Percentiles rank a stretch among this genome's conserved stretches.
Evolutionary conservation across 2,797 vertebrate species (phyloP).

Genomic region (Myripristis murdjan): DNA sequence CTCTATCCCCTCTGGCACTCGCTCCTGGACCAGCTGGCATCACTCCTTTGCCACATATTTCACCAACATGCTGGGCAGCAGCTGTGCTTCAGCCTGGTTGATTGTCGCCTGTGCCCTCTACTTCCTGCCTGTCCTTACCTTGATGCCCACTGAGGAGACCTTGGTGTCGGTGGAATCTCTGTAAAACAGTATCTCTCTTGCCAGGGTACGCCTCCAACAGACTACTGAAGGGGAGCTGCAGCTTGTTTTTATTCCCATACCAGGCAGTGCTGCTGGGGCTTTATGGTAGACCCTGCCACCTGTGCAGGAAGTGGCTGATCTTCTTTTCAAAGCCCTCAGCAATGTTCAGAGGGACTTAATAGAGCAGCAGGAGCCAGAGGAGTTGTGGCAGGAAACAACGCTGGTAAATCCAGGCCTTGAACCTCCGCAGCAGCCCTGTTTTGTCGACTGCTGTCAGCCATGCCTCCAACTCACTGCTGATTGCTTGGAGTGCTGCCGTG

Average conservation of each 20-base stretch:
- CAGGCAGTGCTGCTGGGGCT: too few relatives aligned
- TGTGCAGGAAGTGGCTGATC: too few relatives aligned
- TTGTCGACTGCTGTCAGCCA: conserved; percentile 9
- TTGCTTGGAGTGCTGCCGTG: conserved; percentile 6
- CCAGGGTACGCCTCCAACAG: neutral
- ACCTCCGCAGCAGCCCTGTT: conserved; percentile 10
- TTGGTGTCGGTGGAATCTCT: conserved; percentile 2
- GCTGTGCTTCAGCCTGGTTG: neutral
- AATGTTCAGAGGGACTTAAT: neutral
- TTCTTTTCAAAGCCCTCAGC: too few relatives aligned
- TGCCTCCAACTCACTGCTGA: neutral
- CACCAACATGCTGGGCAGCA: too few relatives aligned
- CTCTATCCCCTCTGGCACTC: neutral
- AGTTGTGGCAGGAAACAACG: neutral
- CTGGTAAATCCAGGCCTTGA: conserved; percentile 7
- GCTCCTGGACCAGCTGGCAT: neutral
- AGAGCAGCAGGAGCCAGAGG: neutral
- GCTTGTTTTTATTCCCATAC: too few relatives aligned
- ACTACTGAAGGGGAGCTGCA: too few relatives aligned
- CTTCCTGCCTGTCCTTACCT: conserved; percentile 43
- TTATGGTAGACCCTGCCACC: too few relatives aligned
- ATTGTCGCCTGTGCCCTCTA: neutral
- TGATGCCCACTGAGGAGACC: conserved; percentile 7
- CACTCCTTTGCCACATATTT: neutral
- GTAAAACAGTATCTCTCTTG: conserved; percentile 5